Base-by-base conservation (phyloP, 2,888 invertebrate species). In the Dolichomitus sp. region DNA sequence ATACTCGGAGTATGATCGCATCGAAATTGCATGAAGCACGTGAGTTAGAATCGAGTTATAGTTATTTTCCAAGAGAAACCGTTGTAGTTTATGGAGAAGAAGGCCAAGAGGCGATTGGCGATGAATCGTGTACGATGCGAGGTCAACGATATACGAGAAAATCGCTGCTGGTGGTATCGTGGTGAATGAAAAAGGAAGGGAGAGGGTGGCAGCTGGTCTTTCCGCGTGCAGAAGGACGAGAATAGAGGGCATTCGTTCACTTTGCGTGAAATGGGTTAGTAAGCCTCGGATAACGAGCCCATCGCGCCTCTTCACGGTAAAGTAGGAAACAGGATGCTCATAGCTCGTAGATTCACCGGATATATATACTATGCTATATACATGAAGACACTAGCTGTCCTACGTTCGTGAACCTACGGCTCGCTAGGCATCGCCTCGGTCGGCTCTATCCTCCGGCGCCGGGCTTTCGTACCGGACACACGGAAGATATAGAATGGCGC, bases 261-360 rank as follows among this genome's bases (percentile, higher is more conserved):
- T 83, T 80, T 83, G 81, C 80, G 79, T 80, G 83, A 85, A 81
- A 83, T 85, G 79, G 83, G 85, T 85, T 83, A 80, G 83, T 85
- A 81, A 85, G 85, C 85, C 81, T 80, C 57, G 69, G 81, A 83
- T 83, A 83, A 83, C 81, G 79, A 84, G 81, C 50, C 70, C 81
- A 72, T 84, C 81, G 76, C 74, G 75, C 69, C 79, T 69, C 66
- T 75, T 52, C 69, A 74, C 54, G 57, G 66, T 54, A 50, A 69
- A 75, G 48, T 37, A 50, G 33, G 74, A 78, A 52, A 37, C 75
- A 69, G 66, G 52, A 66, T 73, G 19, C 69, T 73, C 57, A 52
- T 61, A 68, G 48, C 81, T 73, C 73, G 77, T 54, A 68, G 73
- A 73, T 73, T 77, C 68, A 61, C 68, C 54, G 68, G 68, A 77